Base-by-base conservation (phyloP, 2,888 invertebrate genomes). In the Sinohyriopsis cumingii region DNA sequence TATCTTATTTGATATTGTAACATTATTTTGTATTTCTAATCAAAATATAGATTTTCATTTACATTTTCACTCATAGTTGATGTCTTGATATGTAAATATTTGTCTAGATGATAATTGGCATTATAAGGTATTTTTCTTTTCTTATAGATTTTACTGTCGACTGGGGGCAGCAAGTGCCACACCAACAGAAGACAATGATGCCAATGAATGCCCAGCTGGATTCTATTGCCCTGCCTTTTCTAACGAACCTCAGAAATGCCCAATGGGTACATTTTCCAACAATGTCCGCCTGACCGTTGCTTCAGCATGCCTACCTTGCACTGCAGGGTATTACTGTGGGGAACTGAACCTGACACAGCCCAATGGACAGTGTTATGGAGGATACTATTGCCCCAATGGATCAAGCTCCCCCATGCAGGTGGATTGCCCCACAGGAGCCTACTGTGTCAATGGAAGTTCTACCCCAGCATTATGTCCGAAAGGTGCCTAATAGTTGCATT, bases 201-300 rank as follows among this genome's bases (percentile, higher is more conserved):
- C 88, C 2, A 81, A 86, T 62, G 80, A 83, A 69, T 89, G 89
- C 80, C 88, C 89, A 25, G 79, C 77, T 1, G 89, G 89, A 57
- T 81, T 83, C 72, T 88, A 78, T 77, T 89, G 89, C 73, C 87
- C 87, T 6, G 59, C 60, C 15, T 84, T 85, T 59, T 86, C 86
- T 0, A 73, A 81, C 33, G 86, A 87, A 67, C 88, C 88, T 15
- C 74, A 81, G 76, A 85, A 84, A 74, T 89, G 89, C 76, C 88
- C 87, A 7, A 71, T 79, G 24, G 88, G 89, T 22, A 85, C 86
- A 1, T 88, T 73, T 75, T 86, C 85, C 57, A 84, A 78, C 63
- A 77, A 67, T 63, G 82, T 82, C n/a, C 75, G 80, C 25, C 83
- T 88, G 28, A 80, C 77, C 0, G 75, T 74, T 9, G 75, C 72